Conservation (phyloP, 2,113 vertebrate genomes). For the Chaetura pelagica region DNA sequence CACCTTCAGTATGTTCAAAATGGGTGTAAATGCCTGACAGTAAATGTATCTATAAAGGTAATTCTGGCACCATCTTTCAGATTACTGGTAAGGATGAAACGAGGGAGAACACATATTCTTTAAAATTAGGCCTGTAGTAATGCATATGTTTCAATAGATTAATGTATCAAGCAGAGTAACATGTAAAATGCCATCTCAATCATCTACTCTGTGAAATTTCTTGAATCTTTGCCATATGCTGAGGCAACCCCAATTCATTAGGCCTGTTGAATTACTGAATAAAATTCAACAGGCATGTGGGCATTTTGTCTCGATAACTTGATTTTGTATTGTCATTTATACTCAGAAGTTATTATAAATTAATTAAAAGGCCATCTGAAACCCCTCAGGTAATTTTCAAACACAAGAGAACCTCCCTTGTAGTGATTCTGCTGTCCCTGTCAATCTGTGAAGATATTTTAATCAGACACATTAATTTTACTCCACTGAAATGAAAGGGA, state of each 20-base stretch:
- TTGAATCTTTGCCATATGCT: conserved; percentile 9
- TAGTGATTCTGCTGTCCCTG: conserved; percentile 3
- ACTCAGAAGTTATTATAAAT: conserved; percentile 45
- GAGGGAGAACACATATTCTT: background rate
- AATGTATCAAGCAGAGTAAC: background rate
- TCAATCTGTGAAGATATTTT: conserved; percentile 46
- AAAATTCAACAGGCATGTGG: background rate
- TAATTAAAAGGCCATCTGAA: conserved; percentile 62
- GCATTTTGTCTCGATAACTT: conserved; percentile 32
- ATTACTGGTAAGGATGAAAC: background rate
- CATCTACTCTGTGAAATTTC: background rate
- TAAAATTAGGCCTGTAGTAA: background rate
- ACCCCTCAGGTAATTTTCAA: conserved; percentile 51
- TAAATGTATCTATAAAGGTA: background rate
- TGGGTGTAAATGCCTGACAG: background rate
- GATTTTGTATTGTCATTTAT: conserved; percentile 29
- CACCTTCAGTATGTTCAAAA: background rate
- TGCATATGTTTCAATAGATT: background rate
- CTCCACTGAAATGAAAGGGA: background rate
- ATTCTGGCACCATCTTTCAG: background rate
- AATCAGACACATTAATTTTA: conserved; percentile 53
- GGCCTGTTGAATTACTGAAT: background rate
- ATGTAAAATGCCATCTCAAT: fast-evolving
- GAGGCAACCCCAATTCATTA: background rate
- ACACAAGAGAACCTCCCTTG: background rate